Percentiles rank a stretch among this genome's conserved stretches.
Evolutionary conservation across 1,140 invertebrate species (phyloP).

Genomic region (Pseudomyrmex concolor): DNA sequence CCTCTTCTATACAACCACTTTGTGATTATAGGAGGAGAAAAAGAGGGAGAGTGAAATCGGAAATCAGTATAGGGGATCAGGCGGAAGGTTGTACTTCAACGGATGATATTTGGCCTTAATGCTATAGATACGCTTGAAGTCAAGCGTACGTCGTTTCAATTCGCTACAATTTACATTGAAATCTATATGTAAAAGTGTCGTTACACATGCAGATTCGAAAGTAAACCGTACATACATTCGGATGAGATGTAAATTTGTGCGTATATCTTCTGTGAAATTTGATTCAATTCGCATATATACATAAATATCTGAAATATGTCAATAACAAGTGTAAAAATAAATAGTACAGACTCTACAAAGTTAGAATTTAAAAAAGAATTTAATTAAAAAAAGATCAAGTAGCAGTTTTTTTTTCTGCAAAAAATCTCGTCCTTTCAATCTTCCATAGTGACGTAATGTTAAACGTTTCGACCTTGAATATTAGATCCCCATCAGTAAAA

Average conservation of each 20-base stretch:
- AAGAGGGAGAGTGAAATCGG: constrained; percentile 27
- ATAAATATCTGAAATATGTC: too few species aligned
- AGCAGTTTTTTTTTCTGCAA: too few species aligned
- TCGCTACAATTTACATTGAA: not conserved
- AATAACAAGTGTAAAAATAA: not conserved
- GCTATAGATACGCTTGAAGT: not conserved
- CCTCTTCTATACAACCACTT: not conserved
- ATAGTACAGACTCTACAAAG: constrained; percentile 7
- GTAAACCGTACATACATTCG: not conserved
- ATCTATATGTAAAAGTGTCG: not conserved
- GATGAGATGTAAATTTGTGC: not conserved
- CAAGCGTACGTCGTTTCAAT: not conserved
- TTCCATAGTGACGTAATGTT: too few species aligned
- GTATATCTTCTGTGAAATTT: not conserved
- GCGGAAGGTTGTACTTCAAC: not conserved
- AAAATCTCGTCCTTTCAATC: too few species aligned
- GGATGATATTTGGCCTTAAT: constrained; percentile 13
- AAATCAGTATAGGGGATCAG: constrained; percentile 7
- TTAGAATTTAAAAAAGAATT: not conserved
- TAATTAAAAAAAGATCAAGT: not conserved
- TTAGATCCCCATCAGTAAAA: too few species aligned
- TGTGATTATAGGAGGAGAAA: constrained; percentile 19
- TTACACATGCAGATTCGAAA: not conserved
- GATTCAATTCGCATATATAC: too few species aligned
- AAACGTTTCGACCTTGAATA: too few species aligned